Conservation (phyloP, 2,797 vertebrate species). For the Merluccius polli region DNA sequence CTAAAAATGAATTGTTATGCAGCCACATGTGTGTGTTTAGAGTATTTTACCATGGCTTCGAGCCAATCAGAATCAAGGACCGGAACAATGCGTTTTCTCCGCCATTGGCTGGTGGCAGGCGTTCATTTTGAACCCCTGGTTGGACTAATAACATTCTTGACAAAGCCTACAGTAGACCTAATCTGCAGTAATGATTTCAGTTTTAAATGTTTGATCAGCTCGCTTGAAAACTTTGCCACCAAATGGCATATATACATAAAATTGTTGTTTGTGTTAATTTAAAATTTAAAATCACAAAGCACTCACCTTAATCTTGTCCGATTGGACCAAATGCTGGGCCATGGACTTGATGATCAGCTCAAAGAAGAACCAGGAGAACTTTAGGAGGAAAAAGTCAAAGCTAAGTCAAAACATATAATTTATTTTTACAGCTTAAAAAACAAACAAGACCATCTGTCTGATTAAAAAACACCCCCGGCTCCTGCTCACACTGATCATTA, state of each 20-base stretch:
- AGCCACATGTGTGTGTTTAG: no score
- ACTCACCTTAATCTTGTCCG: slow-evolving; percentile 81
- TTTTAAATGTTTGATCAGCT: neutral
- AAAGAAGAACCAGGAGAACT: slow-evolving; percentile 99
- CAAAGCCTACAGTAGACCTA: no score
- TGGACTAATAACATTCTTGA: no score
- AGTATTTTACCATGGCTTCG: no score
- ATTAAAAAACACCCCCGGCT: neutral
- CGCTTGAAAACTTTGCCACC: neutral
- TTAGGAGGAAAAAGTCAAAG: slow-evolving; percentile 25
- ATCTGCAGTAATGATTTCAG: neutral
- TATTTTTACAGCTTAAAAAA: neutral
- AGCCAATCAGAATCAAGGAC: no score
- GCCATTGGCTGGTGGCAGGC: no score
- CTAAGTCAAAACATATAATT: neutral
- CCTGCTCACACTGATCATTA: neutral
- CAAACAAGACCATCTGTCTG: neutral
- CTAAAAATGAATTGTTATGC: no score
- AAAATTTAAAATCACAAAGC: neutral
- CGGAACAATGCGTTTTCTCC: no score
- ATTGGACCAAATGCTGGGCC: slow-evolving; percentile 89
- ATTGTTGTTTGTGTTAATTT: neutral
- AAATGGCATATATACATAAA: neutral
- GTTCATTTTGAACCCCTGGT: no score
- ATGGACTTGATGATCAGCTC: slow-evolving; percentile 93